Base-by-base conservation (phyloP, 2,797 vertebrate species). In the Periophthalmus magnuspinnatus region DNA sequence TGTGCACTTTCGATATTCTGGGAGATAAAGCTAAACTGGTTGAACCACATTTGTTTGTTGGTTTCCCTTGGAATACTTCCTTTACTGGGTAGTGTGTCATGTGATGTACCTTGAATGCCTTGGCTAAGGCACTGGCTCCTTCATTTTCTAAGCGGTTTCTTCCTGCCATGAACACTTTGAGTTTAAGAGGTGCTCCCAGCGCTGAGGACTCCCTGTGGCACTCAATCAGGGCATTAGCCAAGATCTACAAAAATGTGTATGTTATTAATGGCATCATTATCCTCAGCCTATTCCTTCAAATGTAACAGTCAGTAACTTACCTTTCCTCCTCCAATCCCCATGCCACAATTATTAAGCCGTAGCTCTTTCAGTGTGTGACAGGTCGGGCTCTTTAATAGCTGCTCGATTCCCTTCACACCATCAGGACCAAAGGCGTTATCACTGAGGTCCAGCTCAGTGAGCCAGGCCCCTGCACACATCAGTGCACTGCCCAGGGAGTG, bases 361-460 rank as follows among this genome's bases (percentile, higher is more conserved):
- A 99, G 94, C 16, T 96, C 95, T 38, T 90, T 91, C 13, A 99
- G 78, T 0, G 92, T 95, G 90, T 96, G 95, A 84, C 97, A 99
- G 0, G 92, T 76, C 0, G 95, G 77, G 69, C 97, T 98, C 90
- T 94, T 96, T 76, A 99, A 90, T 67, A 99, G 89, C 1, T 90
- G 89, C 80, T 98, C 96, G 1, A 99, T 96, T 73, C 95, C 96
- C 72, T 93, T 96, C 61, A 99, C 95, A 0, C 98, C 97, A 0
- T 98, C 97, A 0, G 97, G 97, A 10, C 98, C 97, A 11, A 99
- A 99, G 0, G 98, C 97, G 0, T 99, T 99, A 86, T 99, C 98
- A 55, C 97, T 98, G 72, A 99, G 90, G 86, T 99, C 98, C 81
- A 99, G 85, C 74, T 96, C 96, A 33, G 94, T 95, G 73, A 99